A percentile compares a stretch with the other conserved stretches of the same genome.
phyloP scores from a whole-genome alignment of 2,888 invertebrate species.

The Drosophila meridiana region DNA sequence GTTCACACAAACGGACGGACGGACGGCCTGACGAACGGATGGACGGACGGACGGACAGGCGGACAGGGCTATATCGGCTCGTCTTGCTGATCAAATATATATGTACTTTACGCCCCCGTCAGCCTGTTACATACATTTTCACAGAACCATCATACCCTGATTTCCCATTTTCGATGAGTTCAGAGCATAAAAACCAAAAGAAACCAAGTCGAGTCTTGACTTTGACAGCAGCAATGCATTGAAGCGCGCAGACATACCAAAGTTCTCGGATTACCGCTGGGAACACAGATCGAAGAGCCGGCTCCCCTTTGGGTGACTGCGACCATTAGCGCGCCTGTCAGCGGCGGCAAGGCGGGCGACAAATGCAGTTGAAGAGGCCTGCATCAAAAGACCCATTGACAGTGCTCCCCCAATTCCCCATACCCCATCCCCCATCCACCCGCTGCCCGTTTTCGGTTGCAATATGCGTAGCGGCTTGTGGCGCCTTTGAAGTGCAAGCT shows the following conservation, averaged over 20 bases:
- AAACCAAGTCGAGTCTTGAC: constrained; percentile 58
- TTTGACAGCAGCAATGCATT: constrained; percentile 61
- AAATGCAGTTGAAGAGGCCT: constrained; percentile 22
- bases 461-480: constrained; percentile 60
- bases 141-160: too few relatives aligned
- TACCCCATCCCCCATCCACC: too few relatives aligned
- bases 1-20: too few relatives aligned
- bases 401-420: background rate
- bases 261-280: constrained; percentile 71
- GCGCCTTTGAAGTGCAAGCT: constrained; percentile 69
- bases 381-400: constrained; percentile 76
- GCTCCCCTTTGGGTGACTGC: constrained; percentile 7
- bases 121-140: too few relatives aligned
- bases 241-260: constrained; percentile 62
- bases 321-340: constrained; percentile 68
- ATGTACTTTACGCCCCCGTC: too few relatives aligned
- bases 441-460: constrained; percentile 6
- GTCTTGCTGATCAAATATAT: too few relatives aligned
- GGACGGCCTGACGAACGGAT: too few relatives aligned
- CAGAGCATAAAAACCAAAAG: constrained; percentile 27
- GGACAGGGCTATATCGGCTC: too few relatives aligned
- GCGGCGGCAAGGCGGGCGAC: constrained; percentile 15
- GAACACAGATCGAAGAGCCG: constrained; percentile 52
- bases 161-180: too few relatives aligned
- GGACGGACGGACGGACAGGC: too few relatives aligned